Evolutionary conservation across 2,888 invertebrate genomes (phyloP), one percentile per base, ranked within the genome.

Genomic region (Andrena dorsata): DNA sequence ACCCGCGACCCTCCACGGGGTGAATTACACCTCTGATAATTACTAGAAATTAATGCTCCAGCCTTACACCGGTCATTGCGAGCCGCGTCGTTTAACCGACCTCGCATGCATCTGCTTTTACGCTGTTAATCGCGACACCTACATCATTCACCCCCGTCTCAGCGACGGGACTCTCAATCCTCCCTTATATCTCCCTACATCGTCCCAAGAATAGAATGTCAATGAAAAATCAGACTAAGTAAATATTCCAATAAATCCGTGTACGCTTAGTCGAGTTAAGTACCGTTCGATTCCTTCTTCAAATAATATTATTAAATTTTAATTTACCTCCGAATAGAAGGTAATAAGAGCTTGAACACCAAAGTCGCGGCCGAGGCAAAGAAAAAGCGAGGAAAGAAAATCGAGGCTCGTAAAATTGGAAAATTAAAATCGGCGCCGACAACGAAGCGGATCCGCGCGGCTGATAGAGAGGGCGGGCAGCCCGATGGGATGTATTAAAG

Each of bases 1-100:
- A 92, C 92, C 92, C 91, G 88, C 90, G 90, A 93, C 91, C 92
- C 91, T 87, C 89, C 90, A 87, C 87, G 84, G 89, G 82, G 88
- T 93, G 91, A 93, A 92, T 92, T 92, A 93, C 92, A 91, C 91
- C 91, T 92, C 92, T 92, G 93, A 93, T 93, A 93, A 93, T 93
- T 93, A 93, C 93, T 90, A 92, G 90, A 91, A 92, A 92, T 92
- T 91, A 92, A 92, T 92, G 91, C 85, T 79, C 85, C 69, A 83
- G 86, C 88, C 90, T 90, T 88, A 87, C 89, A 85, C 86, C 87
- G 83, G 71, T 80, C 87, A 89, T 89, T 87, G 85, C 77, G 66
- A 81, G 60, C 60, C 76, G 63, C 75, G 51, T 80, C 80, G 82
- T 86, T 86, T 85, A 87, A 74, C 77, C 70, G 74, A 71, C 70